A percentile compares a stretch with the other conserved stretches of the same genome.
These are phyloP conservation scores for Stenchaetothrips biformis DNA, from an alignment of 2,888 invertebrate species.

Conservation along the genomic window DNA sequence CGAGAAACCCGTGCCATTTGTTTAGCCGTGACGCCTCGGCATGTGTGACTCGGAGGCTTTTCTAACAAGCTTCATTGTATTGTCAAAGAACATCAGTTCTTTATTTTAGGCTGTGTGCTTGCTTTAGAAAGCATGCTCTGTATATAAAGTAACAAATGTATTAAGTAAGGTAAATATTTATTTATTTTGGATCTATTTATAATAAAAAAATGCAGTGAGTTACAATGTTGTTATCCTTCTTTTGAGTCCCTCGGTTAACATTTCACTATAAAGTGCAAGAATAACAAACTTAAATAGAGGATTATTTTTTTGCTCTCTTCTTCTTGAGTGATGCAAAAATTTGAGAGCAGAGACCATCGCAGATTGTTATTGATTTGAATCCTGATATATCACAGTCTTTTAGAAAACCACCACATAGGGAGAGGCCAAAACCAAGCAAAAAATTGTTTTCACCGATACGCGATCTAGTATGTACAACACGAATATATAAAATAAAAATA, in stretches of 20 bases:
- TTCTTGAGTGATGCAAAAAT: background rate
- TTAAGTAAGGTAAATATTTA: conserved; percentile 16
- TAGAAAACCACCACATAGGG: background rate
- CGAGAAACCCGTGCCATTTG: background rate
- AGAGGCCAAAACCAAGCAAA: background rate
- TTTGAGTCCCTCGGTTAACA: background rate
- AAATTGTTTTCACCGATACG: background rate
- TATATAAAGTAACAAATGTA: background rate
- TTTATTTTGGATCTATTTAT: conserved; percentile 22
- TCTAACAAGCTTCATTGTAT: background rate
- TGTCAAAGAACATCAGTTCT: conserved; percentile 18
- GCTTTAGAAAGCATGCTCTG: conserved; percentile 5
- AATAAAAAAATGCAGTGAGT: conserved; percentile 14
- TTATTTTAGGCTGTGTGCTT: conserved; percentile 20
- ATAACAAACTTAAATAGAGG: background rate
- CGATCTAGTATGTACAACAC: too few species aligned
- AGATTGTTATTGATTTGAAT: background rate
- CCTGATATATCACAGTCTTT: background rate
- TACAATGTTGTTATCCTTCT: background rate
- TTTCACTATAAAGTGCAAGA: too few species aligned
- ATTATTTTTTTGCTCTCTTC: background rate
- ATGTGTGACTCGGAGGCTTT: background rate
- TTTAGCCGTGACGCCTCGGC: background rate
- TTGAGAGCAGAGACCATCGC: background rate
- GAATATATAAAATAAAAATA: background rate